Evolutionary conservation across 1,140 invertebrate species (phyloP).

Genomic region (Centruroides sculpturatus): DNA sequence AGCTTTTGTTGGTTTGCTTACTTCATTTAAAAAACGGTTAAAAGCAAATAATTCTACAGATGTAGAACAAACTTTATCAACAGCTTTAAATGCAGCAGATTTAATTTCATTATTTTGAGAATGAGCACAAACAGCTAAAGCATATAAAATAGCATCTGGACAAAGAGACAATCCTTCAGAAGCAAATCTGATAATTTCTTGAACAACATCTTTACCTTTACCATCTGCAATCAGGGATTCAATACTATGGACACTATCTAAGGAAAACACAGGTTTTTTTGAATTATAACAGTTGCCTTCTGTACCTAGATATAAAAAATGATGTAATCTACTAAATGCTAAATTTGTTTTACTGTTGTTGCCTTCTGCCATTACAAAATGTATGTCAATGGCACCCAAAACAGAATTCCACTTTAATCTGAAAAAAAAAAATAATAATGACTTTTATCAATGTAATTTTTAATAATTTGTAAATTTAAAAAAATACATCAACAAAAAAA

Average conservation of each 20-base stretch:
- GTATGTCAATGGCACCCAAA: no score
- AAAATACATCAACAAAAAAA: no score
- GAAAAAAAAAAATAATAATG: no score
- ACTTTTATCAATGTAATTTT: no score
- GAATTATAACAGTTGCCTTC: slow-evolving; percentile 7
- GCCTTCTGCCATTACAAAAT: no score
- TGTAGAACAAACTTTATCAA: slow-evolving; percentile 36
- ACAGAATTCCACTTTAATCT: no score
- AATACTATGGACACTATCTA: slow-evolving; percentile 6
- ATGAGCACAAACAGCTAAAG: slow-evolving; percentile 38
- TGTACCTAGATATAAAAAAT: slow-evolving; percentile 16
- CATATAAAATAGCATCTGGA: slow-evolving; percentile 41
- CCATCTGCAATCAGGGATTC: slow-evolving; percentile 12
- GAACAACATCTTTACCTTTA: slow-evolving; percentile 18
- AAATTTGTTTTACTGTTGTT: background rate
- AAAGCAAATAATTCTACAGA: slow-evolving; percentile 44
- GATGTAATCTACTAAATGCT: slow-evolving; percentile 2
- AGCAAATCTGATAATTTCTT: slow-evolving; percentile 15
- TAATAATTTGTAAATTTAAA: no score
- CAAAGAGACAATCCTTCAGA: slow-evolving; percentile 12
- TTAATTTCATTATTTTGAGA: slow-evolving; percentile 30
- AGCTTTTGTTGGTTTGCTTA: slow-evolving; percentile 31
- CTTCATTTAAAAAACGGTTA: slow-evolving; percentile 38
- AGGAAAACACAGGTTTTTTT: background rate
- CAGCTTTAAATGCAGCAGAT: slow-evolving; percentile 35